Percentiles rank a stretch among this genome's conserved stretches.
These are phyloP conservation scores for Trididemnum nubilum DNA, from an alignment of 23 tunicate species.

Conservation along the genomic window DNA sequence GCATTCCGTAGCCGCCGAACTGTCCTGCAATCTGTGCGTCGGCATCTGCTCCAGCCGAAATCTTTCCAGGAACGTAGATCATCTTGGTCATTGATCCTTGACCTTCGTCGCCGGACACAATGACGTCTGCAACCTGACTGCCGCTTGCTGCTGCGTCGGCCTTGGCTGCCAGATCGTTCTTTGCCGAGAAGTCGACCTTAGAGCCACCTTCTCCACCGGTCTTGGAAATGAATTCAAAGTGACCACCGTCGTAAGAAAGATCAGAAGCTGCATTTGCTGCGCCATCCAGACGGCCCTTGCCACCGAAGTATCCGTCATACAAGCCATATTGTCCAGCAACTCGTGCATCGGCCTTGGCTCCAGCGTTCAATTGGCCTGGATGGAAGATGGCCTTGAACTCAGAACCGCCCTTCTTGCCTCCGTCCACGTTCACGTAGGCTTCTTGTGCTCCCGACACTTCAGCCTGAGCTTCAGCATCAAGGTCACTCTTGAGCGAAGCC, in stretches of 20 bases:
- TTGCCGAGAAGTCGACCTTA: neutral
- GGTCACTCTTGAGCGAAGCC: constrained; percentile 19
- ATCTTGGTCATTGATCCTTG: neutral
- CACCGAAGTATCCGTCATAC: constrained; percentile 6
- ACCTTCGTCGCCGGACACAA: neutral
- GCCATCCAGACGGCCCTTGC: constrained; percentile 4
- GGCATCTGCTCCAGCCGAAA: constrained; percentile 4
- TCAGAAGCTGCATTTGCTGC: neutral
- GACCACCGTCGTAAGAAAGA: constrained; percentile 12
- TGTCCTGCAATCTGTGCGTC: constrained; percentile 4
- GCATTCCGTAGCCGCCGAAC: constrained; percentile 5
- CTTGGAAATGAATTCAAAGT: constrained; percentile 20
- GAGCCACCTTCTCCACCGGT: constrained; percentile 3
- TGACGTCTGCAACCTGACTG: constrained; percentile 12
- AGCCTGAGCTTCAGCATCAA: constrained; percentile 1
- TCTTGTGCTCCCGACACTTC: constrained; percentile 1
- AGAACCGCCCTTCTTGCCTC: constrained; percentile 25
- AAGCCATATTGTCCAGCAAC: constrained; percentile 5
- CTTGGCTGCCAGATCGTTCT: constrained; percentile 8
- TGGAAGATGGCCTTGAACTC: neutral
- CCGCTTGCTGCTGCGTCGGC: constrained; percentile 22
- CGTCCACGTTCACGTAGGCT: constrained; percentile 2
- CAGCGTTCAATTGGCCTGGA: constrained; percentile 2
- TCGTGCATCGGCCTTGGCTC: neutral
- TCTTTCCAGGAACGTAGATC: constrained; percentile 14